Percentiles rank a stretch among this genome's conserved stretches.
Conservation (phyloP, 2,113 vertebrate genomes). For the Macheiramphus alcinus region DNA sequence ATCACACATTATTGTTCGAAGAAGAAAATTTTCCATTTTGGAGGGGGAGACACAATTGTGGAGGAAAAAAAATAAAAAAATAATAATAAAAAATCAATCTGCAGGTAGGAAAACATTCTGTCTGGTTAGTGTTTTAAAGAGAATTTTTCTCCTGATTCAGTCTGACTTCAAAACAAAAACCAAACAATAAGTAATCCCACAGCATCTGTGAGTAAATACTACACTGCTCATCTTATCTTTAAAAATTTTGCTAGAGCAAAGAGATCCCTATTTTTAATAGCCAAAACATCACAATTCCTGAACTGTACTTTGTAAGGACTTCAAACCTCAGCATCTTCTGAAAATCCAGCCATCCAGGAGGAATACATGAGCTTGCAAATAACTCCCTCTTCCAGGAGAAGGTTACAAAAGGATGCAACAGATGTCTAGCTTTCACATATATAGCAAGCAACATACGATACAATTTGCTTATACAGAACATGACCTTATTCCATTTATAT, state of each 20-base stretch:
- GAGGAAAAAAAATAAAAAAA: too few relatives aligned
- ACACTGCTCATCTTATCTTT: neutral
- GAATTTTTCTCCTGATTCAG: neutral
- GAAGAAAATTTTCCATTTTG: neutral
- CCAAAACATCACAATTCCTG: neutral
- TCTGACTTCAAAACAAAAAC: neutral
- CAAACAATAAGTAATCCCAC: neutral
- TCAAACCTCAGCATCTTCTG: neutral
- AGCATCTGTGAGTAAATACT: neutral
- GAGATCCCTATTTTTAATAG: neutral
- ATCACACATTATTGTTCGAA: neutral
- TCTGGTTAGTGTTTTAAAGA: neutral
- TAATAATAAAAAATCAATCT: neutral
- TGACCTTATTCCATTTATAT: neutral
- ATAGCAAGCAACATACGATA: neutral
- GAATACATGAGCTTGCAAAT: neutral
- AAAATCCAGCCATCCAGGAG: neutral
- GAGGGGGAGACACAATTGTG: neutral
- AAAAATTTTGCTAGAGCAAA: neutral
- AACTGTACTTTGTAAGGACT: neutral
- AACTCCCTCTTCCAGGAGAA: neutral
- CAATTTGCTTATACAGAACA: neutral
- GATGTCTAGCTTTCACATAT: neutral
- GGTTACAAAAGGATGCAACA: neutral
- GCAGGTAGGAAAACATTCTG: neutral